phyloP scores from a whole-genome alignment of 92 coral and sea anemone genomes.

The Zoanthus sansibaricus region DNA sequence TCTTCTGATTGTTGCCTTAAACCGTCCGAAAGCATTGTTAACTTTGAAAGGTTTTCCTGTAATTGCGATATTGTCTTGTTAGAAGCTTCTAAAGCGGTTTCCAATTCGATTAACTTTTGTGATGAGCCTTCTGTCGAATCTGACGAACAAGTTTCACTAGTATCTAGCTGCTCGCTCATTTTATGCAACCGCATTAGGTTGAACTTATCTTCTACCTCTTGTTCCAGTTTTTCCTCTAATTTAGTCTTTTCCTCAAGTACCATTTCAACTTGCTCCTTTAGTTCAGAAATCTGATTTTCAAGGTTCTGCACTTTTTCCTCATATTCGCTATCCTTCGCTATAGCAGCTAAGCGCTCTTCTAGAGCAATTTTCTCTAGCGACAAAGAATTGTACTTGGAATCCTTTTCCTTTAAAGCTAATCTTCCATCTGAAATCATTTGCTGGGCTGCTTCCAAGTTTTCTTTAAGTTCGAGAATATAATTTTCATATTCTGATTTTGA shows the following conservation, averaged over 20 bases:
- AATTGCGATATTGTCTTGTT: neutral
- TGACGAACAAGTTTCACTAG: neutral
- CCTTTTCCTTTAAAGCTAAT: neutral
- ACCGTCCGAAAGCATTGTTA: neutral
- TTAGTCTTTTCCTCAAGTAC: neutral
- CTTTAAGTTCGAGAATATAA: neutral
- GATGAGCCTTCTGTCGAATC: neutral
- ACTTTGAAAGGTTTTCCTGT: neutral
- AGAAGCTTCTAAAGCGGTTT: neutral
- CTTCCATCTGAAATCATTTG: conserved; percentile 10
- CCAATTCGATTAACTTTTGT: neutral
- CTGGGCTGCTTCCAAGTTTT: neutral
- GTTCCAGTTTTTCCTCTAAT: conserved; percentile 8
- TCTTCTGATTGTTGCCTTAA: conserved; percentile 20
- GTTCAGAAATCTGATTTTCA: neutral
- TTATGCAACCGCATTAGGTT: neutral
- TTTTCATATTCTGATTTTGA: neutral
- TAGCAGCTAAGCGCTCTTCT: neutral
- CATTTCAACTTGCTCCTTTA: neutral
- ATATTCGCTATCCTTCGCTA: neutral
- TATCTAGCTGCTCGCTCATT: neutral
- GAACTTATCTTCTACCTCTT: neutral
- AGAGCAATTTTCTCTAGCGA: neutral
- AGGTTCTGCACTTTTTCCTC: neutral
- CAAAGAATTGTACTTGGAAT: neutral